Evolutionary conservation across 2,113 vertebrate genomes (phyloP), one percentile per base, ranked within the genome.

Genomic region (Elanus axillaris): DNA sequence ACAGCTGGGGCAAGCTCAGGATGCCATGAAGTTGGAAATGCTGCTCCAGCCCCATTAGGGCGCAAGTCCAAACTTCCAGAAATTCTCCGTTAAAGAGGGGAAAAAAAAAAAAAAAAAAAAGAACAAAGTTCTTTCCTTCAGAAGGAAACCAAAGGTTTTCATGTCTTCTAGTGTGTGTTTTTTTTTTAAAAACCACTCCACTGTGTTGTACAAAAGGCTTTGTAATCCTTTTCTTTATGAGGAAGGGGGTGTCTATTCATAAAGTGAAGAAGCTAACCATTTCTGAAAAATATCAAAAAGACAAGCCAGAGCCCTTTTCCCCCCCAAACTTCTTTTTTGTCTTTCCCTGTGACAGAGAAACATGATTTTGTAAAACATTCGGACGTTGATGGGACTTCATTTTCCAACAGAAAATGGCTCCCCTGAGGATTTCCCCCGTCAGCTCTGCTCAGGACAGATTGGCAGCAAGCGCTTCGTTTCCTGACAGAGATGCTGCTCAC

Each of bases 401-500:
- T 81, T 95, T 91, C 52, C 56, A 84, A 52, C 0, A 16, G 63
- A 50, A 86, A 83, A 74, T 2, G 1, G 20, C 12, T 89, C 83
- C 60, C 64, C 18, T 5, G 43, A 90, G 87, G 29, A 56, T 75
- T 19, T 45, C 63, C 16, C n/a, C 29, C 1, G 1, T 55, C 64
- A 75, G 34, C 13, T 81, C 52, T 62, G 42, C 63, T 74, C 25
- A 23, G 86, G 62, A 83, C 25, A 36, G 82, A 43, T 1, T 82
- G 73, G 64, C 60, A 93, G 81, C 22, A 36, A 63, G 40, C 0
- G 0, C 36, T 69, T 62, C 1, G 2, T 19, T 80, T 72, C 43
- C n/a, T 3, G 2, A 29, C 0, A 1, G 73, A 59, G 68, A 63
- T 34, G n/a, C 3, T 7, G 58, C 43, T 79, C 22, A 8, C 0